Evolutionary conservation across 2,888 invertebrate species (phyloP).

Genomic region (Sphinx pinastri): DNA sequence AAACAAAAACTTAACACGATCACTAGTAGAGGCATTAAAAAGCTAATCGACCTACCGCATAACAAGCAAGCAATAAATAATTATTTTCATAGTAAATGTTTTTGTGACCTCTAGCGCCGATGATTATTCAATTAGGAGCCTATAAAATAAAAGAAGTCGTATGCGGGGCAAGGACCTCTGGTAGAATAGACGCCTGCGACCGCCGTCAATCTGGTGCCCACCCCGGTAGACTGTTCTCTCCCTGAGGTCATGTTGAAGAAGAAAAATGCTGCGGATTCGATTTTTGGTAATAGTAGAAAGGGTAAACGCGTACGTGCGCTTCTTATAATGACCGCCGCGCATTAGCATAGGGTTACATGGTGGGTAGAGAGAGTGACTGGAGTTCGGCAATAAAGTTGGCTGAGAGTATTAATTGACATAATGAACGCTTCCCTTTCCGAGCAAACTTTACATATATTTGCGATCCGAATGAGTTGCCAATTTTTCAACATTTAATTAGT

Average conservation of each 20-base stretch:
- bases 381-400: no score
- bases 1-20: not conserved
- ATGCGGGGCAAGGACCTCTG: not conserved
- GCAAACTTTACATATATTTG: not conserved
- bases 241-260: no score
- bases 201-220: no score
- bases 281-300: no score
- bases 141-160: not conserved
- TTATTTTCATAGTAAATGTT: conserved; percentile 2
- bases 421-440: not conserved
- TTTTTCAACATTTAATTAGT: not conserved
- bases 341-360: no score
- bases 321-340: no score
- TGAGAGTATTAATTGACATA: not conserved
- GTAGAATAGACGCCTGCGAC: no score
- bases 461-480: not conserved
- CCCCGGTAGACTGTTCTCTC: no score
- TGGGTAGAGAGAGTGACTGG: no score
- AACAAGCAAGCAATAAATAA: not conserved
- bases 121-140: not conserved
- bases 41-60: not conserved
- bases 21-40: not conserved
- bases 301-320: no score
- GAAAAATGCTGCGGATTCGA: no score
- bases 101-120: not conserved